These are phyloP conservation scores for Drosophila maculinotata DNA, from an alignment of 2,888 invertebrate species.

Conservation along the genomic window DNA sequence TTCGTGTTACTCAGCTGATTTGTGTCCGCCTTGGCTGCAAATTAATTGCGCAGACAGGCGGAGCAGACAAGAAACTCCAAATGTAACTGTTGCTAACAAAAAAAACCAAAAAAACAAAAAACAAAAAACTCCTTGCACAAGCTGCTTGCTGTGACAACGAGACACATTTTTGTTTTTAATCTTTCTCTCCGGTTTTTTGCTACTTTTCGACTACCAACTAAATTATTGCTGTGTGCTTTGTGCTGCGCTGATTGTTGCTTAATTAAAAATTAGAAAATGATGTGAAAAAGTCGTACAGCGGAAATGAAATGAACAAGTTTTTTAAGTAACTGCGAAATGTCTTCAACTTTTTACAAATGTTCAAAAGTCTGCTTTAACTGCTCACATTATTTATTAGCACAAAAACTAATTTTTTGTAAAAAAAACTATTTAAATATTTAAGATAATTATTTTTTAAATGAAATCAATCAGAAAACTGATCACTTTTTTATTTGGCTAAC, in stretches of 20 bases:
- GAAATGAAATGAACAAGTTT: constrained; percentile 7
- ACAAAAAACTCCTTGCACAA: constrained; percentile 10
- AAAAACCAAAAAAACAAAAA: constrained; percentile 2
- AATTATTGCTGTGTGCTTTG: constrained; percentile 53
- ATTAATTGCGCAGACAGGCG: constrained; percentile 75
- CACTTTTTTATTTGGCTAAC: too few species aligned
- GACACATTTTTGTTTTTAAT: constrained; percentile 5
- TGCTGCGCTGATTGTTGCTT: constrained; percentile 69
- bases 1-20: constrained; percentile 63
- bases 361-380: too few species aligned
- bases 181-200: constrained; percentile 1
- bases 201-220: constrained; percentile 36
- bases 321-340: neutral
- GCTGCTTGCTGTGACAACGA: constrained; percentile 17
- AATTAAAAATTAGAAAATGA: constrained; percentile 76
- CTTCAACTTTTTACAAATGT: too few species aligned
- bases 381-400: too few species aligned
- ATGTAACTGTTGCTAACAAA: constrained; percentile 19
- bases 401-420: too few species aligned
- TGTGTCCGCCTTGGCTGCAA: constrained; percentile 72
- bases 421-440: too few species aligned
- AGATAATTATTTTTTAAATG: too few species aligned
- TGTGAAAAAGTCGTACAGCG: constrained; percentile 14
- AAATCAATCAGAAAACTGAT: too few species aligned
- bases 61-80: constrained; percentile 49